These are phyloP conservation scores for Lipophrys pholis DNA, from an alignment of 2,113 vertebrate species.

Conservation along the genomic window DNA sequence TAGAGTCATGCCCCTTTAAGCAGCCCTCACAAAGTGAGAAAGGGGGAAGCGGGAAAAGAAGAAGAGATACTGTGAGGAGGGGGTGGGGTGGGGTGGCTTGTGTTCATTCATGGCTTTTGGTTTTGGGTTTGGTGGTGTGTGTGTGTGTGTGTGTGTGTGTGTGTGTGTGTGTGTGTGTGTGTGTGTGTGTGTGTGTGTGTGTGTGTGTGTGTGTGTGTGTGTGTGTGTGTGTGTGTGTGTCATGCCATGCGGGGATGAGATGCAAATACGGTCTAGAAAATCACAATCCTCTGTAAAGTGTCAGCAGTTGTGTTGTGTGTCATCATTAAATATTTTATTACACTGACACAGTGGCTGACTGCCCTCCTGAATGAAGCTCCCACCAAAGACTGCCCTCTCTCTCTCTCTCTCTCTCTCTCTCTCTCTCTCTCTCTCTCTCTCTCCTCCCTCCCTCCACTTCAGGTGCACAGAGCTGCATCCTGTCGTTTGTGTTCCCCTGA, in stretches of 20 bases:
- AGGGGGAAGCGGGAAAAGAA: too few relatives aligned
- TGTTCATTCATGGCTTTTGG: conserved; percentile 6
- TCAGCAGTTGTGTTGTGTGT: neutral
- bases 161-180: too few relatives aligned
- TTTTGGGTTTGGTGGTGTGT: conserved; percentile 45
- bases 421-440: too few relatives aligned
- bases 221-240: too few relatives aligned
- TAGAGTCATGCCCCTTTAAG: too few relatives aligned
- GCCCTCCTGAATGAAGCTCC: neutral
- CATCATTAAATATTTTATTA: neutral
- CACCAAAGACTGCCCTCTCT: conserved; percentile 12
- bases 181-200: too few relatives aligned
- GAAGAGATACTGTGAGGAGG: too few relatives aligned
- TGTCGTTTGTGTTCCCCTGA: conserved; percentile 64
- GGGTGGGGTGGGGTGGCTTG: too few relatives aligned
- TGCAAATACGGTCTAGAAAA: neutral
- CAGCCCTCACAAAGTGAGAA: too few relatives aligned
- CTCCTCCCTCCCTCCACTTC: conserved; percentile 32
- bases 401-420: too few relatives aligned
- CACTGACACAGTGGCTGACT: neutral
- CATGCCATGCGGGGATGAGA: neutral
- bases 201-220: too few relatives aligned
- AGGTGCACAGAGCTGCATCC: conserved; percentile 71
- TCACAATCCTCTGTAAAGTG: neutral
- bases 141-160: too few relatives aligned